A percentile compares a stretch with the other conserved stretches of the same genome.
phyloP scores from a whole-genome alignment of 1,140 invertebrate species.

The Drosophila aff. region DNA sequence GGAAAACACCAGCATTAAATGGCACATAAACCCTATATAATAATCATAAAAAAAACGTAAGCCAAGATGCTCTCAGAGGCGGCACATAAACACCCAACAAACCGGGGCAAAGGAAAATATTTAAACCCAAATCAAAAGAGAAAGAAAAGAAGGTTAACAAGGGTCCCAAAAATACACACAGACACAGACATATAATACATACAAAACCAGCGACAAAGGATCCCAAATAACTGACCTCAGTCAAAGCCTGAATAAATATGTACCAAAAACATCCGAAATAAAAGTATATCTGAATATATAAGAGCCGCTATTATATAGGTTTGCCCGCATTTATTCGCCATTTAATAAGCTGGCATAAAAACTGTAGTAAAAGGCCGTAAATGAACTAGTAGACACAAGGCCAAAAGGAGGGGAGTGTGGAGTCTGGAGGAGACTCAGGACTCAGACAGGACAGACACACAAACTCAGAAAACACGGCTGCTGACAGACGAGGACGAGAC shows the following conservation, averaged over 20 bases:
- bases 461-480: slow-evolving; percentile 7
- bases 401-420: too few relatives aligned
- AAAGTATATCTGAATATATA: slow-evolving; percentile 23
- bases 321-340: slow-evolving; percentile 71
- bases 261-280: slow-evolving; percentile 20
- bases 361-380: slow-evolving; percentile 81
- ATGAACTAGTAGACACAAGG: slow-evolving; percentile 70
- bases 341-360: slow-evolving; percentile 80
- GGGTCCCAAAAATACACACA: slow-evolving; percentile 53
- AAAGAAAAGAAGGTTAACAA: slow-evolving; percentile 59
- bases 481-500: slow-evolving; percentile 47
- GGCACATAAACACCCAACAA: slow-evolving; percentile 19
- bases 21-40: slow-evolving; percentile 33
- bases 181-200: not conserved
- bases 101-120: slow-evolving; percentile 26
- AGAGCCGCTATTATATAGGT: slow-evolving; percentile 35
- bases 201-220: slow-evolving; percentile 18
- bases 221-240: slow-evolving; percentile 70
- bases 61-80: slow-evolving; percentile 26
- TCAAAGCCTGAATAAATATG: slow-evolving; percentile 54
- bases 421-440: not conserved
- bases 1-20: slow-evolving; percentile 16
- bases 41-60: slow-evolving; percentile 40
- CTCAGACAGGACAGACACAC: slow-evolving; percentile 7
- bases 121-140: slow-evolving; percentile 70